phyloP scores from a whole-genome alignment of 2,888 invertebrate species.

The Parascotia fuliginaria region DNA sequence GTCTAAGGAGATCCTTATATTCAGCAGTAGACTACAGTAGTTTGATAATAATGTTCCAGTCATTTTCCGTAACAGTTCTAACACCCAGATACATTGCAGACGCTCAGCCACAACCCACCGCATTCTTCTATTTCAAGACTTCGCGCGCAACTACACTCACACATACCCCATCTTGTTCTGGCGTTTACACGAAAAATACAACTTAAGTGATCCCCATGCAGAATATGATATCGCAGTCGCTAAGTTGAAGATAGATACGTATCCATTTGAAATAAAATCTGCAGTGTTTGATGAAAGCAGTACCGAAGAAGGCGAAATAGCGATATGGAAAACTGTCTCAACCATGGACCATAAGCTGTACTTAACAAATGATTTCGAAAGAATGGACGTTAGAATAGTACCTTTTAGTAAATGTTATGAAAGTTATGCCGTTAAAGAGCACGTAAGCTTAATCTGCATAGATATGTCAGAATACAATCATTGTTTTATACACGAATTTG shows the following conservation, averaged over 20 bases:
- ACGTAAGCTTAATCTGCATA: conserved; percentile 64
- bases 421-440: conserved; percentile 57
- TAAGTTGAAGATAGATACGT: conserved; percentile 58
- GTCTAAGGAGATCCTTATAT: too few relatives aligned
- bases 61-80: too few relatives aligned
- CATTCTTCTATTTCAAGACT: conserved; percentile 65
- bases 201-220: conserved; percentile 43
- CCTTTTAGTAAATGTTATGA: conserved; percentile 55
- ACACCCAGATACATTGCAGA: too few relatives aligned
- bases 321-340: conserved; percentile 72
- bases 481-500: conserved; percentile 74
- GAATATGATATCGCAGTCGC: conserved; percentile 73
- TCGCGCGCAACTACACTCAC: conserved; percentile 57
- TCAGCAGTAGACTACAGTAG: too few relatives aligned
- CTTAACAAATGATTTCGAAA: conserved; percentile 68
- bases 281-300: conserved; percentile 55
- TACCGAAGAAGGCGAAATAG: conserved; percentile 46
- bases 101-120: conserved; percentile 58
- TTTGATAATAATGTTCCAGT: background rate
- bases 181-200: conserved; percentile 68
- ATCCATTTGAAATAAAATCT: conserved; percentile 51
- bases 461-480: conserved; percentile 65
- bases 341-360: conserved; percentile 71
- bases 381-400: conserved; percentile 49
- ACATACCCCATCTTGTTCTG: conserved; percentile 69